Base-by-base conservation (phyloP, 2,888 invertebrate species). In the Alcis repandata region DNA sequence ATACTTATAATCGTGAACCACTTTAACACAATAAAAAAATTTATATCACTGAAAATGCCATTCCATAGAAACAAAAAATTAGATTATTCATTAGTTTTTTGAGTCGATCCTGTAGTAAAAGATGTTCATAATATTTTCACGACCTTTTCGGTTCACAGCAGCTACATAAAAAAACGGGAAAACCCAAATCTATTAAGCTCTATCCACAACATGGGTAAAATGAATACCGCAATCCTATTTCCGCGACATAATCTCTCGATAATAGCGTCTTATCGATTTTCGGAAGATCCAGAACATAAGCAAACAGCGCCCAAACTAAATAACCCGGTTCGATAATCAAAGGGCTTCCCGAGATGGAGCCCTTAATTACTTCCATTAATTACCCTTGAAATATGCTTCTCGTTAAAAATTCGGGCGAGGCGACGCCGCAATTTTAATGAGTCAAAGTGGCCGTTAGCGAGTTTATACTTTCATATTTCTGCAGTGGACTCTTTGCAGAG, bases 311-410 rank as follows among this genome's bases (percentile, higher is more conserved):
- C 40, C 48, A 53, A 64, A 59, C 66, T 66, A 60, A 70, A 61
- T 59, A 66, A 52, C 43, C 59, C 52, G 40, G 60, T 41, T 41
- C 60, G 41, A 63, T 66, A 63, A 63, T 70, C 70, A 68, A 70
- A 68, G 68, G 53, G 59, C 61, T 64, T 33, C 27, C 20, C 46
- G 15, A 57, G 52, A 58, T 54, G 54, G 48, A 59, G 41, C 51
- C 45, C 60, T 51, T 56, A 63, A 65, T 70, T 64, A 46, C 62
- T 59, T 59, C 45, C 64, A 71, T 71, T 67, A 68, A 68, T 63
- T 64, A 59, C 49, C 49, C 46, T 33, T 46, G 51, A 51, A 60
- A 59, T 65, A 65, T 53, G 61, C 53, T 7, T 6, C 51, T 45
- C 54, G 57, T 61, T 61, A 66, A 66, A 66, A 66, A 58, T 54